These are phyloP conservation scores for Linhomoeus sp. DNA, from an alignment of 2,888 invertebrate species.

Conservation along the genomic window DNA sequence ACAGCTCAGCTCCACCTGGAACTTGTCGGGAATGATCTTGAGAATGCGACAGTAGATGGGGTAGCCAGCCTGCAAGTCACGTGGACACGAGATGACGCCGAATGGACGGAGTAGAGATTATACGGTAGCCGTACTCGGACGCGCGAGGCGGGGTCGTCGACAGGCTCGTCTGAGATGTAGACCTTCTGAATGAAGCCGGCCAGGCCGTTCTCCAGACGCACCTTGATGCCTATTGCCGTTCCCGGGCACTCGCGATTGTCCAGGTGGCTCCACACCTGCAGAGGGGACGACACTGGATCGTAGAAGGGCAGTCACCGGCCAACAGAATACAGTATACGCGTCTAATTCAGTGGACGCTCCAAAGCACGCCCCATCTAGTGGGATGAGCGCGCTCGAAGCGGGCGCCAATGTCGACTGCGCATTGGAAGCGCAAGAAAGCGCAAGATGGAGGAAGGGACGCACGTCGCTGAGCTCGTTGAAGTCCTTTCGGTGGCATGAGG, in stretches of 20 bases:
- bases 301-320: too few species aligned
- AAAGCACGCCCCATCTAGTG: too few species aligned
- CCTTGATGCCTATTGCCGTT: conserved; percentile 71
- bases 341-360: too few species aligned
- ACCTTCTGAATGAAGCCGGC: conserved; percentile 81
- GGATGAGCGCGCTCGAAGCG: too few species aligned
- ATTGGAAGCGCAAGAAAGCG: too few species aligned
- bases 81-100: not conserved
- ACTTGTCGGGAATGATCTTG: conserved; percentile 83
- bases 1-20: conserved; percentile 60
- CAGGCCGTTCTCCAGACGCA: conserved; percentile 67
- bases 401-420: too few species aligned
- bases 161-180: conserved; percentile 70
- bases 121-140: conserved; percentile 59
- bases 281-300: not conserved
- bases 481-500: not conserved
- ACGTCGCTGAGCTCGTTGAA: not conserved
- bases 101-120: not conserved
- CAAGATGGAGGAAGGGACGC: too few species aligned
- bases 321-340: too few species aligned
- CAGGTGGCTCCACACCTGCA: conserved; percentile 82
- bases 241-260: conserved; percentile 83
- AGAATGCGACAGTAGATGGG: conserved; percentile 46
- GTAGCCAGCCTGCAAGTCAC: conserved; percentile 10
- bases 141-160: conserved; percentile 73